Percentiles rank a stretch among this genome's conserved stretches.
Conservation (phyloP, 2,113 vertebrate species). For the Oreochromis spilurus region DNA sequence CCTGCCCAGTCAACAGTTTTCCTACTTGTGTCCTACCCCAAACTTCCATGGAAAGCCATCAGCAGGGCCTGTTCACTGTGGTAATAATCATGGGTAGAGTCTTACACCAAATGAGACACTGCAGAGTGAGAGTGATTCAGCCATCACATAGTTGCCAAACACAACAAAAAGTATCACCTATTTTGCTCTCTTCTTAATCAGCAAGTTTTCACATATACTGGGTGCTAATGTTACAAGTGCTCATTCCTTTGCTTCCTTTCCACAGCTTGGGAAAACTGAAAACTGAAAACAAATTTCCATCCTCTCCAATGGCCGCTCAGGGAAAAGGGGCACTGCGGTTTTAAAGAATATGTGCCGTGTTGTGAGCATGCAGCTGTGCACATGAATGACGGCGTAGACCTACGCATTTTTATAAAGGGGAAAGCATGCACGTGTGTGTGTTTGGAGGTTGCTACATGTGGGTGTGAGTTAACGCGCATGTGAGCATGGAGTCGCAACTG, state of each 20-base stretch:
- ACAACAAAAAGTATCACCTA: neutral
- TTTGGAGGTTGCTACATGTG: neutral
- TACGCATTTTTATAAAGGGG: neutral
- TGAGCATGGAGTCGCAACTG: neutral
- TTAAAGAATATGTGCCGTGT: neutral
- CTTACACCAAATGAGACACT: neutral
- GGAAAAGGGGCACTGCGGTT: conserved; percentile 6
- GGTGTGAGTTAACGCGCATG: conserved; percentile 1
- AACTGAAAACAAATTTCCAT: conserved; percentile 31
- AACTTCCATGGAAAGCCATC: conserved; percentile 58
- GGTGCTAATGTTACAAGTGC: neutral
- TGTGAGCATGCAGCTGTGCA: conserved; percentile 18
- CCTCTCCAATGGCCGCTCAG: conserved; percentile 2
- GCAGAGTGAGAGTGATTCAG: neutral
- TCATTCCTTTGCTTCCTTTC: conserved; percentile 8
- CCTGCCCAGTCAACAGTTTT: neutral
- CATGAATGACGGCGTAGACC: neutral
- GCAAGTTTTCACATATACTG: neutral
- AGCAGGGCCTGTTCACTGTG: conserved; percentile 50
- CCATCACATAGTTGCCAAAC: neutral
- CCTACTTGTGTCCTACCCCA: neutral
- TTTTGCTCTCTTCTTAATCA: neutral
- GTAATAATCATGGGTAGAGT: conserved; percentile 20
- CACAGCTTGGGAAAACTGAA: conserved; percentile 7
- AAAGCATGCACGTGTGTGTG: conserved; percentile 15